Base-by-base conservation (phyloP, 2,113 vertebrate genomes). In the Spilogale gracilis region DNA sequence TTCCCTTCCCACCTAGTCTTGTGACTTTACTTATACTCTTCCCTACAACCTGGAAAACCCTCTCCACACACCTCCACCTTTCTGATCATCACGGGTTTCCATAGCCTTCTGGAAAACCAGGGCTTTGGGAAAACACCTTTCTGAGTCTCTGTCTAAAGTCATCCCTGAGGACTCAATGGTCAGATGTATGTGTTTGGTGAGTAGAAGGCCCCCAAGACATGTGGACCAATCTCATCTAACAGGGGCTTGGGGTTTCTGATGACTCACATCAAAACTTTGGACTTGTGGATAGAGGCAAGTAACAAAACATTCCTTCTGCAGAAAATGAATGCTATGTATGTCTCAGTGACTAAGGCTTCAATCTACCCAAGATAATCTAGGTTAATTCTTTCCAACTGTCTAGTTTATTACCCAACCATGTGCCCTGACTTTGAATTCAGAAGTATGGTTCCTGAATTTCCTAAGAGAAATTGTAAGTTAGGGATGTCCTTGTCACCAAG, bases 251-350 rank as follows among this genome's bases (percentile, higher is more conserved):
- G 30, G 60, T 94, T 94, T 95, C 76, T 60, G 45, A 58, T 56
- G 52, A 95, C 80, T 84, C n/a, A 94, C 45, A 90, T 61, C 7
- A 92, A 91, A 95, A 87, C 30, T 69, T 91, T 92, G n/a, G 76
- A 21, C 13, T 88, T 97, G 54, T 16, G 25, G 14, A 61, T 74
- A 21, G 69, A 88, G 69, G 27, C 27, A 88, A 95, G 25, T 80
- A 90, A 94, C n/a, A 89, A 91, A 92, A 95, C 9, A 48, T 84
- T 85, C 82, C 17, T 69, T 91, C 7, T 81, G 52, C 50, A 90
- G 87, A 63, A 76, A 97, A 88, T 52, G 61, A 98, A 74, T 52
- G n/a, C 18, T 82, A 17, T 32, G 61, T 67, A 38, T 83, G 38
- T 58, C 18, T 97, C 71, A 86, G 38, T 32, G 56, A 92, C 25